These are phyloP conservation scores for Cantharis rustica DNA, from an alignment of 2,888 invertebrate species.

Conservation along the genomic window DNA sequence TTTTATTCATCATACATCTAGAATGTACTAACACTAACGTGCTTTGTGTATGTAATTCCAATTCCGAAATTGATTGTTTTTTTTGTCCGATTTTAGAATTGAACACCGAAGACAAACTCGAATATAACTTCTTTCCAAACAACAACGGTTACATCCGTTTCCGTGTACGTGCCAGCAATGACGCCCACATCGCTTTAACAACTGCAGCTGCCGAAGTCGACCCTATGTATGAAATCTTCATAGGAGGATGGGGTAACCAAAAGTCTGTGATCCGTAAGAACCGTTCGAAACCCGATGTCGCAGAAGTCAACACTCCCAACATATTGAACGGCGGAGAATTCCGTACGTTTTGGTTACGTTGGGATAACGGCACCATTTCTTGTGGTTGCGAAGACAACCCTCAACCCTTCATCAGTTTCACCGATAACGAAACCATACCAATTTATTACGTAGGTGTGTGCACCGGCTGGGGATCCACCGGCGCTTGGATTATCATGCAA, in stretches of 20 bases:
- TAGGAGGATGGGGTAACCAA: slow-evolving; percentile 87
- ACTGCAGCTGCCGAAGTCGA: slow-evolving; percentile 70
- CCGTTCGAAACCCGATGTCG: slow-evolving; percentile 62
- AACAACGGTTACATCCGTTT: slow-evolving; percentile 73
- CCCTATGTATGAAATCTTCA: slow-evolving; percentile 85
- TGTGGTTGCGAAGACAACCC: slow-evolving; percentile 62
- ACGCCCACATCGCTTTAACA: slow-evolving; percentile 84
- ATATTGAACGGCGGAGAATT: slow-evolving; percentile 75
- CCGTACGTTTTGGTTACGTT: slow-evolving; percentile 85
- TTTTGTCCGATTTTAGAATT: slow-evolving; percentile 66
- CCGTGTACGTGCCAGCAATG: slow-evolving; percentile 77
- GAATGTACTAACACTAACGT: background rate
- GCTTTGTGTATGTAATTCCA: background rate
- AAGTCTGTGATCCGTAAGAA: slow-evolving; percentile 84
- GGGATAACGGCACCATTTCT: slow-evolving; percentile 64
- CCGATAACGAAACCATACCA: slow-evolving; percentile 72
- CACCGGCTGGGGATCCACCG: slow-evolving; percentile 85
- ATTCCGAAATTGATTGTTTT: background rate
- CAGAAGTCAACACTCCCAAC: slow-evolving; percentile 69
- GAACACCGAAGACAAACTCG: slow-evolving; percentile 77
- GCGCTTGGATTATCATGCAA: slow-evolving; percentile 77
- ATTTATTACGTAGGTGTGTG: slow-evolving; percentile 79
- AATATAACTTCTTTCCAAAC: slow-evolving; percentile 81
- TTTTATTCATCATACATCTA: background rate
- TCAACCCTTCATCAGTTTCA: slow-evolving; percentile 75